Base-by-base conservation (phyloP, 2,113 vertebrate genomes). In the Terrapene triunguis region DNA sequence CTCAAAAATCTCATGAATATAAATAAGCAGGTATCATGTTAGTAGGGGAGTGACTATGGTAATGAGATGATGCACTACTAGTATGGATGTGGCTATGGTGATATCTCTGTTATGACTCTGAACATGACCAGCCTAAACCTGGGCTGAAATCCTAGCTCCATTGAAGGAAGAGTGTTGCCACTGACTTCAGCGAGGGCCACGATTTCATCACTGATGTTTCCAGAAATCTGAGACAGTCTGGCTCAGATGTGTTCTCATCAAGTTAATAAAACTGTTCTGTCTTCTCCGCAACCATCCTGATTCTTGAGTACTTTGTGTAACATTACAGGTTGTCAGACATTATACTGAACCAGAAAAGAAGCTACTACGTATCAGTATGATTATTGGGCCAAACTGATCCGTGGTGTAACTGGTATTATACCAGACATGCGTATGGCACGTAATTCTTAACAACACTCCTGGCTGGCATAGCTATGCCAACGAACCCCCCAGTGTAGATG, bases 1-100 rank as follows among this genome's bases (percentile, higher is more conserved):
- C 0, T 14, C 83, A 48, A 84, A 92, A 90, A 65, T 38, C 78
- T 95, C 53, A 14, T 35, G 89, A 21, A 17, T 38, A 44, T n/a
- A 69, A 80, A 35, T 17, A 25, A 59, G 48, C 74, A 69, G 29
- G 62, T 74, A 25, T 25, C 3, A 19, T 51, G 5, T 80, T 90
- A 83, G 69, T 42, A 80, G 51, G 82, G 32, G 11, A 81, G 4
- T 0, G 6, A 80, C 3, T 1, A 35, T 69, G 42, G n/a, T 44
- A 84, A 69, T 16, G 42, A 47, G 6, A 54, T 3, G 19, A 42
- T 2, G 10, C 35, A 62, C n/a, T 42, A 7, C 17, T 38, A 0
- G 0, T 0, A 0, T 38, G 84, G 35, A 59, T 82, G 24, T 48
- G 21, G 0, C 13, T 44, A 42, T 0, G 1, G 5, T 8, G 57